Evolutionary conservation across 2,797 vertebrate genomes (phyloP).

Genomic region (Podarcis lilfordi): DNA sequence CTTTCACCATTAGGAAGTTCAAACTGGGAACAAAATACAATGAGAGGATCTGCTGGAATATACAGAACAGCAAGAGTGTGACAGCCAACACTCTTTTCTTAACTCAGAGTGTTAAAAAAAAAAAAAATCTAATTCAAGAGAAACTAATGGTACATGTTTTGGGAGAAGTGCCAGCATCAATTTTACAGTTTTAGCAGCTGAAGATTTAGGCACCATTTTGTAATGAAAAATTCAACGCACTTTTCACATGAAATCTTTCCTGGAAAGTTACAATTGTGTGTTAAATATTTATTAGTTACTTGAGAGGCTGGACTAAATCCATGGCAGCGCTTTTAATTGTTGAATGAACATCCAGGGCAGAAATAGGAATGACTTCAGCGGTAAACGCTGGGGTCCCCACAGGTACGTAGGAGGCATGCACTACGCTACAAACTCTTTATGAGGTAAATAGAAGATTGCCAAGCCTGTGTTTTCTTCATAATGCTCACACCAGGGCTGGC

Average conservation of each 20-base stretch:
- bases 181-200: constrained; percentile 11
- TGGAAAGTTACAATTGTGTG: constrained; percentile 52
- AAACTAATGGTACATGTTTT: not conserved
- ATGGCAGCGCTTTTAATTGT: constrained; percentile 25
- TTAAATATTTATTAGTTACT: constrained; percentile 44
- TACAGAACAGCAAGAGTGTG: not conserved
- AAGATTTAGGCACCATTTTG: constrained; percentile 33
- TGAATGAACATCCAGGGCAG: constrained; percentile 38
- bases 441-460: not conserved
- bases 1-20: not conserved
- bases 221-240: constrained; percentile 52
- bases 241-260: constrained; percentile 45
- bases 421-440: not conserved
- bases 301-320: constrained; percentile 40
- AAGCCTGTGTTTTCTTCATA: not conserved
- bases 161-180: constrained; percentile 1
- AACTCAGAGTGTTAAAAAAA: not conserved
- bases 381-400: not conserved
- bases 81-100: not conserved
- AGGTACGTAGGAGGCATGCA: no score
- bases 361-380: not conserved
- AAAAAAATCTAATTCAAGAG: not conserved
- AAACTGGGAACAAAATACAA: not conserved
- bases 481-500: not conserved
- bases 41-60: not conserved